Base-by-base conservation (phyloP, 30 jellyfish, hydroid and myxozoan genomes). In the Chironex yamaguchii region DNA sequence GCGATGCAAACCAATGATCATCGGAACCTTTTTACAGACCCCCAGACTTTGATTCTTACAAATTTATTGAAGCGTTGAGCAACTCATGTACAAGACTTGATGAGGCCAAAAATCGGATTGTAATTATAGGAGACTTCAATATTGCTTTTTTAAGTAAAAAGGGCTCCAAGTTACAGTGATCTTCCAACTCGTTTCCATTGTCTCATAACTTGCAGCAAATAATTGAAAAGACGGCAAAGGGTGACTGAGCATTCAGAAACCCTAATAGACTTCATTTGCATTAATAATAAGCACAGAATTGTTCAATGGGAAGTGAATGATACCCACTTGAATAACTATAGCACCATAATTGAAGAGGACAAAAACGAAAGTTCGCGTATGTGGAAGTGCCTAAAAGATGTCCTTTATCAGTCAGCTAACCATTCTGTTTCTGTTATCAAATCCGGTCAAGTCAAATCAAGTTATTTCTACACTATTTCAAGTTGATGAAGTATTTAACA, bases 231-330 rank as follows among this genome's bases (percentile, higher is more conserved):
- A 81, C 68, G 86, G 66, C 85, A 80, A 48, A 80, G 91, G 73
- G 84, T 80, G 84, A 80, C 91, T 28, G 77, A 64, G 34, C 30
- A 81, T 36, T 81, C 84, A 81, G 91, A 80, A 25, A 62, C 91
- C 29, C 85, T 62, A 64, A 64, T 80, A 31, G 91, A 64, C 91
- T 49, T 62, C 0, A 80, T 29, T 53, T 78, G 81, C 49, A n/a
- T 84, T 34, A 84, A 84, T 88, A 84, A 70, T 36, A 72, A 84
- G 34, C 94, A 84, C 82, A 70, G 82, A 70, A 68, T 84, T 53
- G 94, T 84, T 84, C 94, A 84, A 71, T 70, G 88, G 82, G 82
- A 72, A 52, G 94, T 72, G 66, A 51, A 17, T 84, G 84, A 84
- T 58, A 58, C 88, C 82, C 82, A 54, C 75, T 36, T 84, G 89